Percentiles rank a stretch among this genome's conserved stretches.
phyloP scores from a whole-genome alignment of 2,797 vertebrate genomes.

The Poeciliopsis gracilis region DNA sequence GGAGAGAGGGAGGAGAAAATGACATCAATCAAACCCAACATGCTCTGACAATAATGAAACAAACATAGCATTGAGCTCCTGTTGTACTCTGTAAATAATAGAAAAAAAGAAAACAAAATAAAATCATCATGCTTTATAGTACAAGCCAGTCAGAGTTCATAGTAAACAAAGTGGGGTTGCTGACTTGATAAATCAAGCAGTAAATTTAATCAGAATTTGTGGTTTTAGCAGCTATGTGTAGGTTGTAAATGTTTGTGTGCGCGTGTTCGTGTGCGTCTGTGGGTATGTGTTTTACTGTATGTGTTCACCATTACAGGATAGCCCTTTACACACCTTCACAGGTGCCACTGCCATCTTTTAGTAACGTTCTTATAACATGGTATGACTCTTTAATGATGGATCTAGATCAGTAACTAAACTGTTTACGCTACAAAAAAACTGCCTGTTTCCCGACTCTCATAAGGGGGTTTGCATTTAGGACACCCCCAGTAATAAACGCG shows the following conservation, averaged over 20 bases:
- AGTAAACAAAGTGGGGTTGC: slow-evolving; percentile 57
- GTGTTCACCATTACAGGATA: slow-evolving; percentile 71
- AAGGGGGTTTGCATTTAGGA: slow-evolving; percentile 64
- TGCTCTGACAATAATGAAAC: slow-evolving; percentile 73
- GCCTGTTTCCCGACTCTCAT: slow-evolving; percentile 63
- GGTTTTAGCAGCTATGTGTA: slow-evolving; percentile 65
- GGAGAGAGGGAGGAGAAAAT: slow-evolving; percentile 48
- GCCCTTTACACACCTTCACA: slow-evolving; percentile 75
- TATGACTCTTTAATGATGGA: slow-evolving; percentile 60
- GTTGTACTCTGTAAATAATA: slow-evolving; percentile 44
- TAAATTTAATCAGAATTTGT: slow-evolving; percentile 55
- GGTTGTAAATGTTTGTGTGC: slow-evolving; percentile 34
- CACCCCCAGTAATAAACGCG: slow-evolving; percentile 63
- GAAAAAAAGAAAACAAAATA: slow-evolving; percentile 25
- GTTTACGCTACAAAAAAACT: slow-evolving; percentile 70
- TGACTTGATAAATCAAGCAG: slow-evolving; percentile 62
- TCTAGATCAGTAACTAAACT: slow-evolving; percentile 68
- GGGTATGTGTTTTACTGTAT: slow-evolving; percentile 50
- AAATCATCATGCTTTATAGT: slow-evolving; percentile 65
- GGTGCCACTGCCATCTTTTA: slow-evolving; percentile 66
- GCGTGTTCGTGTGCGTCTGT: slow-evolving; percentile 20
- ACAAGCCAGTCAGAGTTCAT: slow-evolving; percentile 58
- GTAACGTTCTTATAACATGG: slow-evolving; percentile 60
- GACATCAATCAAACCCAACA: slow-evolving; percentile 74
- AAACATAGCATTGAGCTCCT: slow-evolving; percentile 52